Percentiles rank a stretch among this genome's conserved stretches.
Evolutionary conservation across 2,888 invertebrate species (phyloP).

Genomic region (Xanthia togata): DNA sequence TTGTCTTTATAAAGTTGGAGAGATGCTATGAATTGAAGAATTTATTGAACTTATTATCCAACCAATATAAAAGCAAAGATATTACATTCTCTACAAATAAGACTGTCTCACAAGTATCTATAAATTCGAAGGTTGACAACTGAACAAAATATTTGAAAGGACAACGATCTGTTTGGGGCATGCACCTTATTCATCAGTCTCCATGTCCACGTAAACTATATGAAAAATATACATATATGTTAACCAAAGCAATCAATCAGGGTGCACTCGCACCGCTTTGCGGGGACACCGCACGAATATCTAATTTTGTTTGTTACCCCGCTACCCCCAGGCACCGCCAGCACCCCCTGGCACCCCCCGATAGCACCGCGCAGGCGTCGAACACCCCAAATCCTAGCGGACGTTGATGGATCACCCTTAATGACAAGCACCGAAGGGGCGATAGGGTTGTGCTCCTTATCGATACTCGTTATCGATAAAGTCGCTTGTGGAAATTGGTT

Average conservation of each 20-base stretch:
- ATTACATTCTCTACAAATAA: conserved; percentile 11
- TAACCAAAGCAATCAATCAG: conserved; percentile 86
- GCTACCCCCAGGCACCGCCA: conserved; percentile 64
- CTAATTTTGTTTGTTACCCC: conserved; percentile 88
- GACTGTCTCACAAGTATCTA: background rate
- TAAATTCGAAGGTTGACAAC: background rate
- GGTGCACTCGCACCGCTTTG: conserved; percentile 84
- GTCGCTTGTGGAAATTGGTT: conserved; percentile 74
- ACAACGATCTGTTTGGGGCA: conserved; percentile 21
- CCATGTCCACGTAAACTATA: conserved; percentile 41
- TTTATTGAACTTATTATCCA: conserved; percentile 33
- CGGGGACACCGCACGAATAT: conserved; percentile 89
- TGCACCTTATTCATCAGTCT: conserved; percentile 40
- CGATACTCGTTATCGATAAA: conserved; percentile 73
- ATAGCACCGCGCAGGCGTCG: conserved; percentile 83
- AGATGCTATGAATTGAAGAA: conserved; percentile 41
- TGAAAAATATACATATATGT: conserved; percentile 65
- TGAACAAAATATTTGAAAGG: conserved; percentile 15
- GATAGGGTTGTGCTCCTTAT: conserved; percentile 75
- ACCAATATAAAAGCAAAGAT: conserved; percentile 17
- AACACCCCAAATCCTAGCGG: conserved; percentile 89
- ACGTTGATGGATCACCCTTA: conserved; percentile 91
- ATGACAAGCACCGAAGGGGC: conserved; percentile 89
- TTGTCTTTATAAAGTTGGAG: conserved; percentile 45
- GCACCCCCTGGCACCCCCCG: conserved; percentile 58